phyloP scores from a whole-genome alignment of 2,888 invertebrate genomes.

The Noctua comes region DNA sequence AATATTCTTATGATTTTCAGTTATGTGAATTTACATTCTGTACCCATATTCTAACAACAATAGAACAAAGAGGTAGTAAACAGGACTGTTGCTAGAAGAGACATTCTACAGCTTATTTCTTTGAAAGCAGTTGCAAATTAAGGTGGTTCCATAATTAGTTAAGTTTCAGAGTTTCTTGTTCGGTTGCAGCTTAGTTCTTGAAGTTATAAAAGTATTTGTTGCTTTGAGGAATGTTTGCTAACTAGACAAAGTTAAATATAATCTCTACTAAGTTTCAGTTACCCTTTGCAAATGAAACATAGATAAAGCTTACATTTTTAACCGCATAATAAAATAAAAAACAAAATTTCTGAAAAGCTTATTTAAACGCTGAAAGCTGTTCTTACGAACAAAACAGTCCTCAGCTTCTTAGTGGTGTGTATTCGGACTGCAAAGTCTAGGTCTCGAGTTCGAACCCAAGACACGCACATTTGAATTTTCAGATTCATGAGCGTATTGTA shows the following conservation, averaged over 20 bases:
- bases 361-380: too few relatives aligned
- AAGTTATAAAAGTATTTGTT: neutral
- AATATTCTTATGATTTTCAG: too few relatives aligned
- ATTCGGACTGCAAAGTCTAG: too few relatives aligned
- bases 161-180: constrained; percentile 17
- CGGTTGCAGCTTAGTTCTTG: neutral
- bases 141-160: constrained; percentile 12
- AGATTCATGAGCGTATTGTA: too few relatives aligned
- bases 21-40: constrained; percentile 5
- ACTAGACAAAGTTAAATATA: neutral
- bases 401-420: too few relatives aligned
- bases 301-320: too few relatives aligned
- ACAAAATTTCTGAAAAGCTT: too few relatives aligned
- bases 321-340: too few relatives aligned
- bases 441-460: too few relatives aligned
- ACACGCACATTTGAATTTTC: too few relatives aligned
- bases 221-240: neutral
- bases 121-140: neutral
- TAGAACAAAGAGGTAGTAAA: constrained; percentile 37
- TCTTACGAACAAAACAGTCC: too few relatives aligned
- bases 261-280: neutral
- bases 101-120: neutral
- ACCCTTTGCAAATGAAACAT: too few relatives aligned
- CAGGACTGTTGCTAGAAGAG: constrained; percentile 34
- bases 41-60: constrained; percentile 37